Base-by-base conservation (phyloP, 1,140 invertebrate genomes). In the Asobara japonica region DNA sequence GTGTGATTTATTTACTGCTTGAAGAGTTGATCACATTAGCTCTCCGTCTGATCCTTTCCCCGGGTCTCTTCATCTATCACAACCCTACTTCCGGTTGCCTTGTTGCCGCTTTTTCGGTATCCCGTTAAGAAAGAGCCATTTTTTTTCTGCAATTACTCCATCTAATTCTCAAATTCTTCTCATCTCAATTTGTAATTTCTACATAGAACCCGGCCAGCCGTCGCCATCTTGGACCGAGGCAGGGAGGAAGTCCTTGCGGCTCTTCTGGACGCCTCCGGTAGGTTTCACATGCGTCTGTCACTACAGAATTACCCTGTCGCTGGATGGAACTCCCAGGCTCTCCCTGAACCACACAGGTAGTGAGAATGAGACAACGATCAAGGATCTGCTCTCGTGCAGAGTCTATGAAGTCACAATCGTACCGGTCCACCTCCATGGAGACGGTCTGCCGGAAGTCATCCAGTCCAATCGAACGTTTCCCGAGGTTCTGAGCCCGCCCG, bases 251-350 rank as follows among this genome's bases (percentile, higher is more conserved):
- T 64, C 74, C n/a, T 60, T 84, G 18, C 31, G 6, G 10, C 65
- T 84, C 16, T 27, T 33, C 3, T 84, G 83, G 83, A 10, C 78
- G n/a, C 48, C 68, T 3, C 82, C 83, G 20, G 25, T 61, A 0
- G 81, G 74, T 11, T 33, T 61, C 1, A 67, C 31, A 5, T 85
- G 83, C 48, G 64, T 83, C 6, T 72, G 77, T 38, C 25, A 75
- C 31, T 84, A 85, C 69, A 69, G 60, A 48, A 33, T 85, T n/a
- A 78, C 27, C 27, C 77, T 41, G 29, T 72, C 6, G 25, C 51
- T 22, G 1, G 20, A 61, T 27, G 18, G 13, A 27, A 29, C 6
- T 27, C 29, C 6, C 11, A 20, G 36, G 29, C n/a, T n/a, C n/a
- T n/a, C n/a, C n/a, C n/a, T 22, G 1, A 48, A 36, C 7, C 62